Base-by-base conservation (phyloP, 92 coral and sea anemone genomes). In the Muricea muricata region DNA sequence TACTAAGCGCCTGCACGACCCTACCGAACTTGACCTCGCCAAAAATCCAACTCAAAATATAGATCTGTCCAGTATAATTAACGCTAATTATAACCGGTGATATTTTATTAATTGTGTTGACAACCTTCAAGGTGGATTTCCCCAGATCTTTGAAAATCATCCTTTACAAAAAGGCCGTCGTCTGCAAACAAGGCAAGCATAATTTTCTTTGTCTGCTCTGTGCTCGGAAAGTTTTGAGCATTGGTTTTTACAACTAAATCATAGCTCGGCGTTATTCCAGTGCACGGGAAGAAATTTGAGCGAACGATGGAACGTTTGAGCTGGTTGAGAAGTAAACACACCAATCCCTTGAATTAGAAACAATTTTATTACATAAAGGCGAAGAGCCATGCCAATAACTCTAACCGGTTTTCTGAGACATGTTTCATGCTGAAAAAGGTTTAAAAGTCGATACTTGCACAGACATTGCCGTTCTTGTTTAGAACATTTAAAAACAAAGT, bases 151-250 rank as follows among this genome's bases (percentile, higher is more conserved):
- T 81, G 75, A 73, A 94, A 94, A 13, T 97, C 93, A 0, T 96
- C 97, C 9, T 84, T 89, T 54, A 87, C 90, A 3, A 93, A 80
- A 20, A 94, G 76, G 32, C 98, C 98, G 25, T 89, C 94, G 41
- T 89, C 89, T 30, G 97, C 98, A 80, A 94, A 80, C 65, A 94
- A 73, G 50, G 91, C 94, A 32, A 91, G 82, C 92, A 91, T 87
- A 30, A 72, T 72, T 35, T 41, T 24, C 29, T 25, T 45, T 17
- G 56, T 72, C 31, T 40, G 56, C 24, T 40, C 78, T 10, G 78
- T 72, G 15, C 30, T 18, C 1, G 78, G 78, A 41, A 72, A 10
- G 46, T 68, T 30, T 15, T 47, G 78, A 41, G 45, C 78, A 10
- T 45, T 37, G 15, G 78, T 72, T 72, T 72, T 72, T 20, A 41